Evolutionary conservation across 2,113 vertebrate species (phyloP), one percentile per base, ranked within the genome.

Genomic region (Nettapus auritus): DNA sequence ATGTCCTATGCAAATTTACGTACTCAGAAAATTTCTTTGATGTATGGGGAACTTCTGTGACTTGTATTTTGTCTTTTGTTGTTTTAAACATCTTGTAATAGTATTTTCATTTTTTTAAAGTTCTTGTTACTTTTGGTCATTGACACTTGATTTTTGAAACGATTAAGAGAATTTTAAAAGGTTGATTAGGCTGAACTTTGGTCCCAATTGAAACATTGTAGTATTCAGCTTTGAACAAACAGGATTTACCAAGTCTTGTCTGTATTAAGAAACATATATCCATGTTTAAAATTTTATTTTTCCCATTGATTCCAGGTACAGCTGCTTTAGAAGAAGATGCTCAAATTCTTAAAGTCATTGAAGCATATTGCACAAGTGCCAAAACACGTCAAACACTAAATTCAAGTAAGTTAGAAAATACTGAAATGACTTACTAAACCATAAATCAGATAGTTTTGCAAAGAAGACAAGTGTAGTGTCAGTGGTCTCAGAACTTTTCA

Each of bases 371-470:
- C 97, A 99, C 99, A 95, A 99, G 99, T 94, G 99, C 99, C 97
- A 99, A 99, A 98, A 99, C 99, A n/a, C 98, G 99, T 87, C 99
- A 99, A 97, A 99, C 99, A 4, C 98, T 99, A 76, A 99, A 99
- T 96, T 99, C 99, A 94, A 99, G 99, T 99, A 99, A 99, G 99
- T 98, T 85, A 79, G 53, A 75, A 93, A 89, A 33, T 84, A 71
- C 34, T 62, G 55, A 85, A 93, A 74, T 36, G n/a, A 20, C 21
- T 82, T 31, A 70, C 34, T 77, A 62, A 90, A 68, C 5, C 42
- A 29, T 15, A 46, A 36, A 46, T 48, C 31, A 36, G 12, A 6
- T 23, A 26, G 14, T 19, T 86, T 86, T 80, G 28, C 8, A 19
- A 38, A 73, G 42, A 34, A 16, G 3, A 62, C 8, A 60, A 11